Conservation (phyloP, 2,797 vertebrate species). For the Sebastes aleutianus region DNA sequence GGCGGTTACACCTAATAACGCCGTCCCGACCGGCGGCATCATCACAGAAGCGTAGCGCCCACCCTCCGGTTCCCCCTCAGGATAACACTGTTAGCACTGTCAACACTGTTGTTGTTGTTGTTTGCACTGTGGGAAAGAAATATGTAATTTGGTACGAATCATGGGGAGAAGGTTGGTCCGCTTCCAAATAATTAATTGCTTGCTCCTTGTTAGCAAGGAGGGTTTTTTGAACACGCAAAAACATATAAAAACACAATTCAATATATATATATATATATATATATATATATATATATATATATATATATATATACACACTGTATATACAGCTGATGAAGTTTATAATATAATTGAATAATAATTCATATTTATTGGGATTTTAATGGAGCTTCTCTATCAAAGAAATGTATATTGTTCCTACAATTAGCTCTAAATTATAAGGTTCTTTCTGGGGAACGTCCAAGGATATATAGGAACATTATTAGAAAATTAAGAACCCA, state of each 20-base stretch:
- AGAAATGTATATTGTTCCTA: not conserved
- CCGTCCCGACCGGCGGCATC: too few relatives aligned
- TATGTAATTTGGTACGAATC: not conserved
- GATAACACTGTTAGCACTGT: too few relatives aligned
- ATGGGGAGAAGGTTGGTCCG: not conserved
- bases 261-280: not conserved
- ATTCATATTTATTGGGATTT: not conserved
- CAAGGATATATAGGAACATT: not conserved
- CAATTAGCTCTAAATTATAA: not conserved
- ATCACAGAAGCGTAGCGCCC: too few relatives aligned
- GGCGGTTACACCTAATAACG: too few relatives aligned
- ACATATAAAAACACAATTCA: not conserved
- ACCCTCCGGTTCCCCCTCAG: too few relatives aligned
- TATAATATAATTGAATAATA: not conserved
- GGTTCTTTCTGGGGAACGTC: not conserved
- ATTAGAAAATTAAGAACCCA: not conserved
- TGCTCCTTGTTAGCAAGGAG: not conserved
- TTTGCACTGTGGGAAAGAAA: not conserved
- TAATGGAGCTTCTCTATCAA: not conserved
- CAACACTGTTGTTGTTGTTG: too few relatives aligned
- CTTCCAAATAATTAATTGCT: not conserved
- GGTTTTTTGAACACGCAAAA: not conserved
- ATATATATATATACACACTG: too few relatives aligned
- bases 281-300: too few relatives aligned
- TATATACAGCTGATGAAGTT: not conserved